Evolutionary conservation across 2,888 invertebrate genomes (phyloP).

Genomic region (Tipula confusa): DNA sequence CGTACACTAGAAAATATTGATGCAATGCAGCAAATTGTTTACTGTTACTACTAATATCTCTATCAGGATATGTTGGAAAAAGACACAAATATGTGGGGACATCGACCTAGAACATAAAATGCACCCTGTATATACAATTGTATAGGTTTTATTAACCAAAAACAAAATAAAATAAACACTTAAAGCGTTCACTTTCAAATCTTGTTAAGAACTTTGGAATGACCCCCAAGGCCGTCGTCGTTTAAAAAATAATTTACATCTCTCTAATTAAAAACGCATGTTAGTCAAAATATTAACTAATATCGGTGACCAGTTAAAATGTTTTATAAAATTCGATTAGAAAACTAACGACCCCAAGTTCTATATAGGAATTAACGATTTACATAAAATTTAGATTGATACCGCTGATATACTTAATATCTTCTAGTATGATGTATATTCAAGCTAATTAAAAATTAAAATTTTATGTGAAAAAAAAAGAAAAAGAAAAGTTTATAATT

Average conservation of each 20-base stretch:
- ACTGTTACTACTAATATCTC: too few relatives aligned
- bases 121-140: too few relatives aligned
- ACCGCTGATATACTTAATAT: background rate
- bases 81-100: too few relatives aligned
- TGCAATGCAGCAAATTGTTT: too few relatives aligned
- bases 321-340: background rate
- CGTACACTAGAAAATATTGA: too few relatives aligned
- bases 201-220: background rate
- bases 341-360: background rate
- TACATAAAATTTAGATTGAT: background rate
- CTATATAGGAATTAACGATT: too few relatives aligned
- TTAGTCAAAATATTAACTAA: background rate
- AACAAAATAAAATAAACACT: background rate
- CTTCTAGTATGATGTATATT: background rate
- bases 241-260: background rate
- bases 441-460: background rate
- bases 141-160: background rate
- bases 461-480: too few relatives aligned
- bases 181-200: background rate
- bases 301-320: background rate
- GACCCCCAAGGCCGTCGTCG: background rate
- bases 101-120: too few relatives aligned
- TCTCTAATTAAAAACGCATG: too few relatives aligned
- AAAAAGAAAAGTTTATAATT: background rate
- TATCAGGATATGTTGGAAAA: too few relatives aligned